Evolutionary conservation across 2,113 vertebrate species (phyloP).

Genomic region (Aphyosemion australe): DNA sequence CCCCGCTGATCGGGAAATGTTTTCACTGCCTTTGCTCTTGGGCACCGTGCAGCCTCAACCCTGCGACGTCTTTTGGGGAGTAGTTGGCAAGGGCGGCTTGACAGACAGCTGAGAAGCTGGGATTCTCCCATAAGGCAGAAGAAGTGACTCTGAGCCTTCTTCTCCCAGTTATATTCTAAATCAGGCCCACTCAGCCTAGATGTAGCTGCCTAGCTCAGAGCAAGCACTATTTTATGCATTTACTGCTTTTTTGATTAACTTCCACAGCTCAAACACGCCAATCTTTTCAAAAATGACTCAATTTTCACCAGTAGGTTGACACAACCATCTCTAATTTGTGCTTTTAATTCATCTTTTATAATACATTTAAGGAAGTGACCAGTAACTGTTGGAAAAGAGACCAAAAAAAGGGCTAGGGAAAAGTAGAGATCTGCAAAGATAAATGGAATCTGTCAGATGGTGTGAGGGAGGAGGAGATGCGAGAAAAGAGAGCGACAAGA

Average conservation of each 20-base stretch:
- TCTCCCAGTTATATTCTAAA: conserved; percentile 14
- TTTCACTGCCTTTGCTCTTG: conserved; percentile 24
- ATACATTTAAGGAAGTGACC: conserved; percentile 34
- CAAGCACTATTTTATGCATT: conserved; percentile 17
- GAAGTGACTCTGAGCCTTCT: conserved; percentile 18
- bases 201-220: conserved; percentile 39
- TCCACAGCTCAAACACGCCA: conserved; percentile 6
- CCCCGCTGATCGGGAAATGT: conserved; percentile 27
- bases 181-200: conserved; percentile 39
- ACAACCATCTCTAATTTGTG: background rate
- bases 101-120: conserved; percentile 48
- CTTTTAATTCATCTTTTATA: conserved; percentile 20
- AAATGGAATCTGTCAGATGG: conserved; percentile 75
- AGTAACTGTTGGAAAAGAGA: conserved; percentile 41
- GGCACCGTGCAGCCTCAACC: conserved; percentile 12
- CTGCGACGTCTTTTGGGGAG: conserved; percentile 22
- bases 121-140: conserved; percentile 38
- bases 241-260: background rate
- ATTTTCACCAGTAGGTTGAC: background rate
- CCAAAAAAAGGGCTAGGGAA: conserved; percentile 40
- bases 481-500: conserved; percentile 49
- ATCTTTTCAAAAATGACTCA: background rate
- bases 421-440: conserved; percentile 59
- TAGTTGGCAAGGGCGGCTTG: conserved; percentile 39
- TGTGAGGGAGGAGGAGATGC: conserved; percentile 70